Evolutionary conservation across 92 coral and sea anemone genomes (phyloP), one percentile per base, ranked within the genome.

Genomic region (Siderastrea radians): DNA sequence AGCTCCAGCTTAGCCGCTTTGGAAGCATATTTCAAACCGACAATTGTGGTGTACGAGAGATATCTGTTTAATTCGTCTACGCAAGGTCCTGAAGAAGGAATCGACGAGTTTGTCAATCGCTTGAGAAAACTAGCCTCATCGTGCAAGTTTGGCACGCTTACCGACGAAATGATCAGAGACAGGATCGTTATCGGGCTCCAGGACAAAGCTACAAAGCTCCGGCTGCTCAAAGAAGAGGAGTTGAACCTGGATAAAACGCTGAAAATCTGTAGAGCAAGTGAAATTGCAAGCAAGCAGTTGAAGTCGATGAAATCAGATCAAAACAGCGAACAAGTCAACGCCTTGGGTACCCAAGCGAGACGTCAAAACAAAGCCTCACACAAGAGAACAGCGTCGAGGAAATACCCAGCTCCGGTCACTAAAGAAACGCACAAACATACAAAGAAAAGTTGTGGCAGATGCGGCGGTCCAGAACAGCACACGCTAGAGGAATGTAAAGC

Each of bases 21-120:
- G 5, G 73, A 89, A 84, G 77, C 82, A 6, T 71, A 88, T 70
- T 92, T 92, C 64, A 83, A 88, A 59, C 85, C 92, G 2, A 63
- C 68, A 79, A 92, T 83, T 45, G 81, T 89, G 47, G 89, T 92
- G n/a, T 88, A 92, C 80, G 90, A 92, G 67, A 55, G 93, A 67
- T 92, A 48, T 46, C 15, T 67, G 59, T 89, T 74, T 44, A 13
- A 47, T 80, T 45, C 44, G 65, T 38, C 92, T 79, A 61, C 38
- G 5, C 85, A 86, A 70, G 73, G 76, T 46, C 13, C 76, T 51
- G 9, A 86, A 75, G 1, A 80, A 86, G 70, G 86, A 49, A 17
- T 68, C 63, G 50, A 78, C 68, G 55, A 64, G 55, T 49, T 85
- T 77, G 72, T 50, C 73, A 6, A 78, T 68, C 13, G 48, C 17